Evolutionary conservation across 2,797 vertebrate species (phyloP).

Genomic region (Capromys pilorides): DNA sequence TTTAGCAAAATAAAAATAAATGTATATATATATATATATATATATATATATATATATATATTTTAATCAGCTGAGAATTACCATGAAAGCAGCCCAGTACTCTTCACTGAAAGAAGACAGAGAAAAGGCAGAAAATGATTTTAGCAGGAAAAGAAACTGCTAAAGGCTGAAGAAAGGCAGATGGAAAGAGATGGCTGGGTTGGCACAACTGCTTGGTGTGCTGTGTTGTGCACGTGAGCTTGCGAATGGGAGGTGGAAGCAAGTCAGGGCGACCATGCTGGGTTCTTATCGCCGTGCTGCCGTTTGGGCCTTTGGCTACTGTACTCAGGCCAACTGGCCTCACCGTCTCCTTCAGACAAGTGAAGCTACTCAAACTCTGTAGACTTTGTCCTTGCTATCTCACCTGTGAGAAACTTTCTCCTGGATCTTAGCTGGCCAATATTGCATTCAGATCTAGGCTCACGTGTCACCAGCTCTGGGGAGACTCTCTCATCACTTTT

Average conservation of each 20-base stretch:
- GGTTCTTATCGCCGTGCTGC: rapidly evolving
- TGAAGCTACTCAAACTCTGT: background rate
- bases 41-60: too few species aligned
- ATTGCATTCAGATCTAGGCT: background rate
- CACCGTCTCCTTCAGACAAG: background rate
- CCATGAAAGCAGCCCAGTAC: slow-evolving; percentile 2
- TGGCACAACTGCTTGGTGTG: background rate
- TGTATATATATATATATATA: background rate
- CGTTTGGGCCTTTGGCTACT: background rate
- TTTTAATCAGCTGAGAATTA: slow-evolving; percentile 43
- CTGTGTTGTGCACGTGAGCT: rapidly evolving
- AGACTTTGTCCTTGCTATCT: background rate
- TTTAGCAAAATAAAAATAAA: slow-evolving; percentile 78
- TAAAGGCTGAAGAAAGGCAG: background rate
- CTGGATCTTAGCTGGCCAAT: too few species aligned
- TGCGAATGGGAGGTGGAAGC: background rate
- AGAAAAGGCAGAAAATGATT: background rate
- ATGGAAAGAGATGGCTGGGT: background rate
- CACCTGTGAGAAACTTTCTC: background rate
- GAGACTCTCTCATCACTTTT: background rate
- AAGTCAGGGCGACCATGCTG: background rate
- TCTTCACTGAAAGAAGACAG: slow-evolving; percentile 51
- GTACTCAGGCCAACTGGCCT: background rate
- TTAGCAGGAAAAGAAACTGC: background rate
- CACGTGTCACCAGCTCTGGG: background rate